Evolutionary conservation across 2,888 invertebrate genomes (phyloP), one percentile per base, ranked within the genome.

Genomic region (Dicyrtomina minuta): DNA sequence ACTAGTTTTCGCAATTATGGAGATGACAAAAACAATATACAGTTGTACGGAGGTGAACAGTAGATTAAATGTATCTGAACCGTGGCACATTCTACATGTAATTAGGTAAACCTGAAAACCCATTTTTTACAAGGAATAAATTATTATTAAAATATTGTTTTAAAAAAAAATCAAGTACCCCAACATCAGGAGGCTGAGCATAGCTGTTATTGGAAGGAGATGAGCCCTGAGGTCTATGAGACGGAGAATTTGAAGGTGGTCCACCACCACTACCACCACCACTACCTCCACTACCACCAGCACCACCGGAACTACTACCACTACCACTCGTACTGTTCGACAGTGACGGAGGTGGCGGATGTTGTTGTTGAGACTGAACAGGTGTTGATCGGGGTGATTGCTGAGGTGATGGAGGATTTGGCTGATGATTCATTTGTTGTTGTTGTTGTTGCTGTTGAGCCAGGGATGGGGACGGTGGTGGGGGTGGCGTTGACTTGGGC

Each of bases 401-500:
- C 71, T 74, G 75, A 24, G 76, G 77, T 41, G 75, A 75, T 56
- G 77, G 75, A 56, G 77, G 77, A 22, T 70, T 65, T 26, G 49
- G 27, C 64, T 74, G 73, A 67, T 75, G 75, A 70, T 75, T 75
- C 72, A 74, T 72, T 73, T 62, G 62, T 51, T 20, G 26, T 44
- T 39, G 49, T 33, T 65, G 64, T 17, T 68, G 71, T 53, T 70
- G 73, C 62, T 73, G 74, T 67, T 73, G 76, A 64, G 72, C 75
- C 33, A 76, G 70, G 46, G 77, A 77, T 12, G 76, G 76, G 44
- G 76, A 76, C 43, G 72, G 76, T 15, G 77, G 76, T 1, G 77
- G 77, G 5, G 77, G 77, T 13, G 77, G 77, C 27, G 77, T 77
- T 66, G 76, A 77, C 72, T 76, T 75, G 62, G 75, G 75, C 53